These are phyloP conservation scores for Coregonus sp. DNA, from an alignment of 2,797 vertebrate genomes.

Conservation along the genomic window DNA sequence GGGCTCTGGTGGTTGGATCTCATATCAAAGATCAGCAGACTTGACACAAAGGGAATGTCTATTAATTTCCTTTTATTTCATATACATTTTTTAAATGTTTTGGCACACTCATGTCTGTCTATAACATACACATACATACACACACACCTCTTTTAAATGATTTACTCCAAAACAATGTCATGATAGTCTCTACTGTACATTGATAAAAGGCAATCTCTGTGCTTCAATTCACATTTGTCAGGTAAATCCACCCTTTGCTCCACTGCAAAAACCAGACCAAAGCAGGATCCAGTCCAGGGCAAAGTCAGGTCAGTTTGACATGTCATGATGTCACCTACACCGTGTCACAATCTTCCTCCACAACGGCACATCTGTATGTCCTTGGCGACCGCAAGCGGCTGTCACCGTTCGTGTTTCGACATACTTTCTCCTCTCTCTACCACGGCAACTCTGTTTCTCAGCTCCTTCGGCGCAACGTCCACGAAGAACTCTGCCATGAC, in stretches of 20 bases:
- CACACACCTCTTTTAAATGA: slow-evolving; percentile 33
- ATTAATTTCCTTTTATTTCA: slow-evolving; percentile 66
- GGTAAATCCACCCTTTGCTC: slow-evolving; percentile 32
- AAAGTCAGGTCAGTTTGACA: slow-evolving; percentile 16
- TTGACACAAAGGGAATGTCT: slow-evolving; percentile 22
- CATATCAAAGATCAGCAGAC: not conserved
- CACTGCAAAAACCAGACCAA: slow-evolving; percentile 14
- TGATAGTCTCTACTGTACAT: slow-evolving; percentile 37
- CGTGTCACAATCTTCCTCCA: not conserved
- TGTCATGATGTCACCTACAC: not conserved
- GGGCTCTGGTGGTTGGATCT: not conserved
- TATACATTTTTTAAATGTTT: slow-evolving; percentile 64
- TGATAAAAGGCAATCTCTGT: slow-evolving; percentile 57
- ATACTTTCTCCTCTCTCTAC: slow-evolving; percentile 79
- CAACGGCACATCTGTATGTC: not conserved
- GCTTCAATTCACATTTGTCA: slow-evolving; percentile 54
- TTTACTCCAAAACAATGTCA: slow-evolving; percentile 40
- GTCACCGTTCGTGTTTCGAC: slow-evolving; percentile 89
- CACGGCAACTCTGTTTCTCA: slow-evolving; percentile 71
- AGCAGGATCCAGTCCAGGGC: slow-evolving; percentile 27
- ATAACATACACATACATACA: slow-evolving; percentile 41
- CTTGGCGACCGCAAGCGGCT: not conserved
- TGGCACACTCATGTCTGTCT: slow-evolving; percentile 59
- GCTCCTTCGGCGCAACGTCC: slow-evolving; percentile 79
- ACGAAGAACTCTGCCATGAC: slow-evolving; percentile 86